phyloP scores from a whole-genome alignment of 2,888 invertebrate species.

The Sialis lutaria region DNA sequence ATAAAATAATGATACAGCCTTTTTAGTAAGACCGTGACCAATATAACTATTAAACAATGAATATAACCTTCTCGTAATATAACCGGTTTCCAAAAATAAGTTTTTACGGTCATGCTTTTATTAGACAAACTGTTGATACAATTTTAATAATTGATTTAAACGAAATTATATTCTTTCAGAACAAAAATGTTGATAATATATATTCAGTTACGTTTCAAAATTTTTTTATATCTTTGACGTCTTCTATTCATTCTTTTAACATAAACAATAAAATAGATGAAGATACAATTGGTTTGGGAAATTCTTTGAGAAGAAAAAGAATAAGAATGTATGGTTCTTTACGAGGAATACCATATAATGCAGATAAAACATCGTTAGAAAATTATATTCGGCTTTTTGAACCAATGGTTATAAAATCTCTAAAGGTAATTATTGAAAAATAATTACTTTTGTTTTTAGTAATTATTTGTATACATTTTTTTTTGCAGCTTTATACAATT shows the following conservation, averaged over 20 bases:
- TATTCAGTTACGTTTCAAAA: too few relatives aligned
- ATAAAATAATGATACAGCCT: background rate
- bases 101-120: too few relatives aligned
- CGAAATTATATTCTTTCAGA: too few relatives aligned
- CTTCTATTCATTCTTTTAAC: slow-evolving; percentile 18
- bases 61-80: too few relatives aligned
- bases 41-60: too few relatives aligned
- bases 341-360: slow-evolving; percentile 26
- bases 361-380: slow-evolving; percentile 42
- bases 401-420: slow-evolving; percentile 82
- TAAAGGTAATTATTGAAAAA: slow-evolving; percentile 44
- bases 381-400: slow-evolving; percentile 85
- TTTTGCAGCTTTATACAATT: slow-evolving; percentile 61
- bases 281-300: slow-evolving; percentile 24
- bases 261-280: slow-evolving; percentile 20
- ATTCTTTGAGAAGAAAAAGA: slow-evolving; percentile 21
- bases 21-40: too few relatives aligned
- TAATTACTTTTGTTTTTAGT: background rate
- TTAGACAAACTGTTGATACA: too few relatives aligned
- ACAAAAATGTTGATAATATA: too few relatives aligned
- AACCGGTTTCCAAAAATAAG: too few relatives aligned
- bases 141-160: too few relatives aligned
- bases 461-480: slow-evolving; percentile 5
- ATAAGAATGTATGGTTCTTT: slow-evolving; percentile 24
- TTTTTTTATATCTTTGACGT: slow-evolving; percentile 11